These are phyloP conservation scores for Neodiprion pinetum DNA, from an alignment of 1,140 invertebrate species.

Conservation along the genomic window DNA sequence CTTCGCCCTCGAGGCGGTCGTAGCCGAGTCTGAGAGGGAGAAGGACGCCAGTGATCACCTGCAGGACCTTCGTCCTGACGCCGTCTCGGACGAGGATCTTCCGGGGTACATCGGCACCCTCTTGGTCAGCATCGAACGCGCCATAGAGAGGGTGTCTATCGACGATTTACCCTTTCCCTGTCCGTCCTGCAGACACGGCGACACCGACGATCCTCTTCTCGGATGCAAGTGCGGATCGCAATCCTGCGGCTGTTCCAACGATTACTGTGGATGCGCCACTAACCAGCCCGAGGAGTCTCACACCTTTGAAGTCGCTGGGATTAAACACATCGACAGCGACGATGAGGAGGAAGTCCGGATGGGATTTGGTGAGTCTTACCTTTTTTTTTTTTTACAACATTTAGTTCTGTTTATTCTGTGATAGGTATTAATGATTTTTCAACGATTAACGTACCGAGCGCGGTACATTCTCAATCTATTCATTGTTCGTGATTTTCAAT, in stretches of 20 bases:
- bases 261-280: conserved; percentile 41
- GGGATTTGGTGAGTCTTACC: conserved; percentile 55
- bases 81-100: conserved; percentile 60
- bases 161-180: conserved; percentile 71
- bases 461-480: too few relatives aligned
- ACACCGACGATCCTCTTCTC: conserved; percentile 58
- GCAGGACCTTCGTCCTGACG: conserved; percentile 39
- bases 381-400: conserved; percentile 10
- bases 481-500: too few relatives aligned
- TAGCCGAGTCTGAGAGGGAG: conserved; percentile 28
- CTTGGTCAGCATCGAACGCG: conserved; percentile 71
- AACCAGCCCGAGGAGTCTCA: conserved; percentile 60
- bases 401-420: too few relatives aligned
- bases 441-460: too few relatives aligned
- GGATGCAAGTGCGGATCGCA: conserved; percentile 49
- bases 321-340: conserved; percentile 77
- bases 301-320: conserved; percentile 71
- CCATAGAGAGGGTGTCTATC: conserved; percentile 70
- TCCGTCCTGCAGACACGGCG: conserved; percentile 63
- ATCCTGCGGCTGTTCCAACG: conserved; percentile 47
- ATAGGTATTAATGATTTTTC: conserved; percentile 26
- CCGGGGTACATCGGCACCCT: conserved; percentile 69
- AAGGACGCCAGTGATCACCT: conserved; percentile 36
- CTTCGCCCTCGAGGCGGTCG: conserved; percentile 29
- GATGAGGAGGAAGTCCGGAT: conserved; percentile 68